A percentile compares a stretch with the other conserved stretches of the same genome.
These are phyloP conservation scores for Drosophila maculinotata DNA, from an alignment of 2,888 invertebrate genomes.

Conservation along the genomic window DNA sequence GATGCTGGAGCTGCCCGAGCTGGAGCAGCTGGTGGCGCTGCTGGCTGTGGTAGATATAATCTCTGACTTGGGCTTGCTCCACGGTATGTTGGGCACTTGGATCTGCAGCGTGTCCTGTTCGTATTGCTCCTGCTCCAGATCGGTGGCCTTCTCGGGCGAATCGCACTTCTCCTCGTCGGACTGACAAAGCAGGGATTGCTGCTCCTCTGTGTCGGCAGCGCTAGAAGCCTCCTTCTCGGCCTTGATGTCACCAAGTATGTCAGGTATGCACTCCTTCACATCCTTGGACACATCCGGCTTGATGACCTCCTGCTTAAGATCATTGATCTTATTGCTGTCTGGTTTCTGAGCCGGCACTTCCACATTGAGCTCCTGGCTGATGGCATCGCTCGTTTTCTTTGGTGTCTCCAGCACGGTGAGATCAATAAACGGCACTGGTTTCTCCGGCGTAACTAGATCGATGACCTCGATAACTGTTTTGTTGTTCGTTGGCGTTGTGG, in stretches of 20 bases:
- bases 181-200: slow-evolving; percentile 66
- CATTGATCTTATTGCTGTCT: slow-evolving; percentile 82
- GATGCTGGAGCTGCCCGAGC: slow-evolving; percentile 86
- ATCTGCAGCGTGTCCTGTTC: slow-evolving; percentile 86
- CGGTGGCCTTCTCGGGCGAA: slow-evolving; percentile 78
- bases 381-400: slow-evolving; percentile 67
- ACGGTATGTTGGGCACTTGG: slow-evolving; percentile 87
- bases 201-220: slow-evolving; percentile 57
- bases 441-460: slow-evolving; percentile 84
- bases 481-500: slow-evolving; percentile 78
- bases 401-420: slow-evolving; percentile 78
- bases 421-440: slow-evolving; percentile 79
- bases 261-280: slow-evolving; percentile 83
- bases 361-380: slow-evolving; percentile 62
- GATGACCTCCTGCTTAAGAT: slow-evolving; percentile 72
- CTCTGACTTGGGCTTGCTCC: slow-evolving; percentile 87
- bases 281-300: slow-evolving; percentile 83
- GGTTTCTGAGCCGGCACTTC: slow-evolving; percentile 39
- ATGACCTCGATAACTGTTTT: slow-evolving; percentile 83
- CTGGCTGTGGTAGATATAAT: slow-evolving; percentile 75
- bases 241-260: slow-evolving; percentile 82
- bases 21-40: slow-evolving; percentile 82
- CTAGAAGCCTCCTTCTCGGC: slow-evolving; percentile 39
- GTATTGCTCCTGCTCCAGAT: slow-evolving; percentile 62
- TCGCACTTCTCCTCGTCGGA: slow-evolving; percentile 83